phyloP scores from a whole-genome alignment of 2,113 vertebrate species.

The Merops nubicus region DNA sequence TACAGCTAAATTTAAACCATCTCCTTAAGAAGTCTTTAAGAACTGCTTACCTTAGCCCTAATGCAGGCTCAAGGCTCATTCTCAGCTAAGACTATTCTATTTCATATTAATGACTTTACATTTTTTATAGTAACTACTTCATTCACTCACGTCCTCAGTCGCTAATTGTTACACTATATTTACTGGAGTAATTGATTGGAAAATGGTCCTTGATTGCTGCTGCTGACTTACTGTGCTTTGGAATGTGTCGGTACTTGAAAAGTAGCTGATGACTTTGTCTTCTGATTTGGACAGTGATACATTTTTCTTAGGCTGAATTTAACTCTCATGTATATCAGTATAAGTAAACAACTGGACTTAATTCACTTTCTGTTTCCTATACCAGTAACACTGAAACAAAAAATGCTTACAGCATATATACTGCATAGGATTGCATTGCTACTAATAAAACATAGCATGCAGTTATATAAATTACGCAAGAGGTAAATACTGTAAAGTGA shows the following conservation, averaged over 20 bases:
- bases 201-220: slow-evolving; percentile 26
- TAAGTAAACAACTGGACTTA: not conserved
- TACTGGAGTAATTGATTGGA: slow-evolving; percentile 31
- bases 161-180: not conserved
- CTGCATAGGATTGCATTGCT: not conserved
- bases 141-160: not conserved
- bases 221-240: not conserved
- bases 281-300: not conserved
- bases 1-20: not conserved
- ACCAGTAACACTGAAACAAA: not conserved
- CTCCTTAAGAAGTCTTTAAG: not conserved
- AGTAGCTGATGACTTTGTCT: not conserved
- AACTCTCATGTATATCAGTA: not conserved
- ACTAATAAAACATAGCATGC: not conserved
- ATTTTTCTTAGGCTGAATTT: not conserved
- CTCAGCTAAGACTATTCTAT: not conserved
- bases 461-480: not conserved
- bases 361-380: not conserved
- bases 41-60: not conserved
- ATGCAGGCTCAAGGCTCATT: not conserved
- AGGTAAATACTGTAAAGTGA: not conserved
- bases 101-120: not conserved
- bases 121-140: not conserved
- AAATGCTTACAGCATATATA: not conserved
- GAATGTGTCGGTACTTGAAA: not conserved